A percentile compares a stretch with the other conserved stretches of the same genome.
Evolutionary conservation across 2,113 vertebrate genomes (phyloP).

Genomic region (Clinocottus analis): DNA sequence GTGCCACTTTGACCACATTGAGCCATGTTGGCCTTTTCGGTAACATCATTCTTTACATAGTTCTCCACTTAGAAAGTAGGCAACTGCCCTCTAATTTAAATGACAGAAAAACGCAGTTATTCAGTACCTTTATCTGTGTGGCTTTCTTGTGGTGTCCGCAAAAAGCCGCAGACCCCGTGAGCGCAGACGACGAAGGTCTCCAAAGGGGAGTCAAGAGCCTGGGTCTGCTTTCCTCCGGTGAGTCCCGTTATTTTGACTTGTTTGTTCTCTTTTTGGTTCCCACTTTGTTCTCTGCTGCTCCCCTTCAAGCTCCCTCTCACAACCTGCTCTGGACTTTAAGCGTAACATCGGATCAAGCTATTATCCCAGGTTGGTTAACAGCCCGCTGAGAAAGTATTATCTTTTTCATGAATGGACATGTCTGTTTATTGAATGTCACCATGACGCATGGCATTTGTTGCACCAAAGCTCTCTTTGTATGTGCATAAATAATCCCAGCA

Average conservation of each 20-base stretch:
- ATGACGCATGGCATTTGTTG: constrained; percentile 60
- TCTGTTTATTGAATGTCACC: constrained; percentile 69
- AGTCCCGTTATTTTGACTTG: constrained; percentile 52
- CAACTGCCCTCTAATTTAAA: too few species aligned
- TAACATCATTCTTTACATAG: too few species aligned
- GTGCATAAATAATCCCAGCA: constrained; percentile 60
- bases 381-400: constrained; percentile 66
- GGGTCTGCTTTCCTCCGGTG: constrained; percentile 47
- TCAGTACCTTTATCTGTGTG: constrained; percentile 44
- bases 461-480: constrained; percentile 67
- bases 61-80: too few species aligned
- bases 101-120: neutral
- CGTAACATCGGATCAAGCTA: constrained; percentile 73
- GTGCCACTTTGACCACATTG: neutral
- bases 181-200: constrained; percentile 66
- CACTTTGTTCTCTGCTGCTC: constrained; percentile 27
- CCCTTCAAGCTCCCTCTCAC: constrained; percentile 41
- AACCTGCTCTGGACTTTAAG: constrained; percentile 68
- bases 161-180: constrained; percentile 65
- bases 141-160: constrained; percentile 40
- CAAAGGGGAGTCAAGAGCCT: constrained; percentile 42
- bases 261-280: constrained; percentile 30
- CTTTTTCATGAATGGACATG: constrained; percentile 72
- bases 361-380: constrained; percentile 68
- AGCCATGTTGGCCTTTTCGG: too few species aligned